These are phyloP conservation scores for Mesorhabditis belari DNA, from an alignment of 2,888 invertebrate genomes.

Conservation along the genomic window DNA sequence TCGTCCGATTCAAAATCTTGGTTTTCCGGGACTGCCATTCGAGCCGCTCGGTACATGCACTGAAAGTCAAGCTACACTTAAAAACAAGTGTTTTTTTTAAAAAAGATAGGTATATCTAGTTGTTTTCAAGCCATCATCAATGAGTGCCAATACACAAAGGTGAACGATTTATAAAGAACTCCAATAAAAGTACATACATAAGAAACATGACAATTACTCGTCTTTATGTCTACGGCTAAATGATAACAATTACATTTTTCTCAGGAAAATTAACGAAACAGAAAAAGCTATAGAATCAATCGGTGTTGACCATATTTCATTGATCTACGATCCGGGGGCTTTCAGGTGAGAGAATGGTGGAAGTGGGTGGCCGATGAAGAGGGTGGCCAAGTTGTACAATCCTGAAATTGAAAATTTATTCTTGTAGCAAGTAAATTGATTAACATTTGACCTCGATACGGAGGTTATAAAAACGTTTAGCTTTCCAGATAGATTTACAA, in stretches of 20 bases:
- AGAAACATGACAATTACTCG: no score
- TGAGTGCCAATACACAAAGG: no score
- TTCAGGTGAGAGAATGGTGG: constrained; percentile 40
- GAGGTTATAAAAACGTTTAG: not conserved
- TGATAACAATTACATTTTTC: not conserved
- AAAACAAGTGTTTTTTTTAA: no score
- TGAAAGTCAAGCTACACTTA: no score
- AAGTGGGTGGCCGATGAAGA: constrained; percentile 40
- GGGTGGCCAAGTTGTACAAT: constrained; percentile 39
- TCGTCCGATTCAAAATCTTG: no score
- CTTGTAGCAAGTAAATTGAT: not conserved
- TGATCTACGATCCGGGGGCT: constrained; percentile 36
- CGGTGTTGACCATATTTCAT: constrained; percentile 1
- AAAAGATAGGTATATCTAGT: no score
- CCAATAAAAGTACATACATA: not conserved
- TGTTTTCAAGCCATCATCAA: no score
- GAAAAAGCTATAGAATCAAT: not conserved
- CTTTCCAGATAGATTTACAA: not conserved
- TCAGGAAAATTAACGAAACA: not conserved
- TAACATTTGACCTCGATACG: not conserved
- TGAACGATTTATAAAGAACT: no score
- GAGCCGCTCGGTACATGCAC: no score
- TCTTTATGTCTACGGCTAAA: not conserved
- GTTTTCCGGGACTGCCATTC: no score
- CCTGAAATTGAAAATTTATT: constrained; percentile 12